Percentiles rank a stretch among this genome's conserved stretches.
These are phyloP conservation scores for Sminthurinus aureus DNA, from an alignment of 2,888 invertebrate genomes.

Conservation along the genomic window DNA sequence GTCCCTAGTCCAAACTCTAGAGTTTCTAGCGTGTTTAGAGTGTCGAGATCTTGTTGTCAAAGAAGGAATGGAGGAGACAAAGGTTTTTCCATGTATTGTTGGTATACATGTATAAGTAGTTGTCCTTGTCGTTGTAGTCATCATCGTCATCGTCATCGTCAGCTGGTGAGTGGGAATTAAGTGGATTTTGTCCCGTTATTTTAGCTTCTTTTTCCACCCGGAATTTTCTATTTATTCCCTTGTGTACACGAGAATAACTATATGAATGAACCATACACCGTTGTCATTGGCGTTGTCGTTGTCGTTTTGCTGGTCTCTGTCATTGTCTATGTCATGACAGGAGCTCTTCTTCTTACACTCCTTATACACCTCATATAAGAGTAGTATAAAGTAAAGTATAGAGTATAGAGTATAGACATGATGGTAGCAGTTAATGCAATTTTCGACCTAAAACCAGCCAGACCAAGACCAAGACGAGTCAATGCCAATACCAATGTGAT, in stretches of 20 bases:
- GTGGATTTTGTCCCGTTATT: no score
- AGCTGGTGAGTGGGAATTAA: background rate
- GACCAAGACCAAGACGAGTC: background rate
- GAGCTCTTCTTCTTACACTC: no score
- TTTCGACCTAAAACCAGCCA: slow-evolving; percentile 2
- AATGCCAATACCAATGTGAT: slow-evolving; percentile 5
- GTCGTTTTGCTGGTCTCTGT: no score
- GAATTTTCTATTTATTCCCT: background rate
- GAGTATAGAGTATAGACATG: background rate
- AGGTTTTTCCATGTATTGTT: background rate
- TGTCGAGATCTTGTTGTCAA: no score
- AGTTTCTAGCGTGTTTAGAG: no score
- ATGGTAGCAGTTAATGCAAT: background rate
- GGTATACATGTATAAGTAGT: no score
- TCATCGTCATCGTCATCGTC: background rate
- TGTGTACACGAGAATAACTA: background rate
- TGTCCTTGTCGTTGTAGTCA: background rate
- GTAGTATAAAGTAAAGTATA: background rate
- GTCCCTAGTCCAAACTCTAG: no score
- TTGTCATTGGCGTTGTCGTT: no score
- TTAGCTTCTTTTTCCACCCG: background rate
- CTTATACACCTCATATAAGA: no score
- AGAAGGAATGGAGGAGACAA: no score
- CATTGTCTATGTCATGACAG: no score
- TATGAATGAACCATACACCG: background rate